Evolutionary conservation across 2,113 vertebrate genomes (phyloP).

Genomic region (Carassius auratus): DNA sequence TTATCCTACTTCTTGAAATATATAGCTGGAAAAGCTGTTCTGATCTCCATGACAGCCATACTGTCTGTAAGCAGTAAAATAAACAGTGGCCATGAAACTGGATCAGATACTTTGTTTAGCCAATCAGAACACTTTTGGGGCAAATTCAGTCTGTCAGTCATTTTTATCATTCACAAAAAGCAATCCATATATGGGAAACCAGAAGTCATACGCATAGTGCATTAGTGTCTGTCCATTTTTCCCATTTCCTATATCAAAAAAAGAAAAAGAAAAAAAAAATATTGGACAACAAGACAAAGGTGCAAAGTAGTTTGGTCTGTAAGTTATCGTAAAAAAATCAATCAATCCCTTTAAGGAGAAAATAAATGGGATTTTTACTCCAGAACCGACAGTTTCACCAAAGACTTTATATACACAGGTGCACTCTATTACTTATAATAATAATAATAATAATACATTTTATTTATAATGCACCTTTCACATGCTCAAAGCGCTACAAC

Average conservation of each 20-base stretch:
- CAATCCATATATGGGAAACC: background rate
- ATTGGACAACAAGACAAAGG: too few relatives aligned
- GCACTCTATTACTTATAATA: too few relatives aligned
- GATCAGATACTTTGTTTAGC: background rate
- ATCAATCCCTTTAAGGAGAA: too few relatives aligned
- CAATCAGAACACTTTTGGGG: background rate
- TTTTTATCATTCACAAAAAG: background rate
- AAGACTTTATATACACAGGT: too few relatives aligned
- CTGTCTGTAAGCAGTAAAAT: background rate
- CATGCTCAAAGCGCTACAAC: too few relatives aligned
- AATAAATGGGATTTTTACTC: background rate
- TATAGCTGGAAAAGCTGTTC: background rate
- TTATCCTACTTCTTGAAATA: background rate
- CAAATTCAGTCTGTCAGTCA: background rate
- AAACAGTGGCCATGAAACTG: background rate
- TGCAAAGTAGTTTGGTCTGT: too few relatives aligned
- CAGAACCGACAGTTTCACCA: background rate
- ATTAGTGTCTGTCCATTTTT: background rate
- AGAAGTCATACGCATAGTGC: background rate
- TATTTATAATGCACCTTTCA: too few relatives aligned
- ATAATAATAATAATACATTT: too few relatives aligned
- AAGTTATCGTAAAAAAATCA: too few relatives aligned
- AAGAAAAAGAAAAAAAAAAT: too few relatives aligned
- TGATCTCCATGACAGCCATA: background rate
- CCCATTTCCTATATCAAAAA: background rate